Conservation (phyloP, 2,797 vertebrate species). For the Sciurus vulgaris region DNA sequence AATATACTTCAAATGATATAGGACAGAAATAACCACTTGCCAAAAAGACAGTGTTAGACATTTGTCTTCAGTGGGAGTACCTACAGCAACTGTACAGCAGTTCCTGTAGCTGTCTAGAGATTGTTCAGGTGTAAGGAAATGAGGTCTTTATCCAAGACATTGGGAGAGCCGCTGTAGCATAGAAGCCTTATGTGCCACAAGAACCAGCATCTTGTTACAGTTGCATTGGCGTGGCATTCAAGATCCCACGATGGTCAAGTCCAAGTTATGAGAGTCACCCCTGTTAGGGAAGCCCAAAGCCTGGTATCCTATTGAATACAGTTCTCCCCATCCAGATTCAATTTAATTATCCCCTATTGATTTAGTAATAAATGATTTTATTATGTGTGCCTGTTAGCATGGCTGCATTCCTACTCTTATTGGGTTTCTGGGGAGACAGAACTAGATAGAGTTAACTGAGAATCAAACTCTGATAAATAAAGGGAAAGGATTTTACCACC, state of each 20-base stretch:
- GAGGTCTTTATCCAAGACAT: not conserved
- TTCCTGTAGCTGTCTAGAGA: not conserved
- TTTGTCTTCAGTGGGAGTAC: not conserved
- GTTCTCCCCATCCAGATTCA: not conserved
- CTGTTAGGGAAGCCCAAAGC: not conserved
- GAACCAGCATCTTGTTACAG: not conserved
- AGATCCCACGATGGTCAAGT: not conserved
- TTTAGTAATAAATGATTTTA: slow-evolving; percentile 10
- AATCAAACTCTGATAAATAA: not conserved
- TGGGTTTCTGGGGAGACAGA: slow-evolving; percentile 41
- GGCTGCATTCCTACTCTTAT: slow-evolving; percentile 53
- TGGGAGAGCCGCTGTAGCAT: not conserved
- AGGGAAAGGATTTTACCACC: slow-evolving; percentile 7
- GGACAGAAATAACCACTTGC: not conserved
- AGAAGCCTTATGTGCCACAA: not conserved
- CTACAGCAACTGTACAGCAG: not conserved
- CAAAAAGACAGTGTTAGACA: not conserved
- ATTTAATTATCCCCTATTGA: not conserved
- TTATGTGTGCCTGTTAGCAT: slow-evolving; percentile 1
- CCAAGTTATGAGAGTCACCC: not conserved
- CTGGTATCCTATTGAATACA: not conserved
- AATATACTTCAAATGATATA: not conserved
- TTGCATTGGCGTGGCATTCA: not conserved
- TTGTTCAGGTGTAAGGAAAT: not conserved
- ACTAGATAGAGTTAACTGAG: slow-evolving; percentile 13